phyloP scores from a whole-genome alignment of 2,797 vertebrate genomes.

The Acridotheres tristis region DNA sequence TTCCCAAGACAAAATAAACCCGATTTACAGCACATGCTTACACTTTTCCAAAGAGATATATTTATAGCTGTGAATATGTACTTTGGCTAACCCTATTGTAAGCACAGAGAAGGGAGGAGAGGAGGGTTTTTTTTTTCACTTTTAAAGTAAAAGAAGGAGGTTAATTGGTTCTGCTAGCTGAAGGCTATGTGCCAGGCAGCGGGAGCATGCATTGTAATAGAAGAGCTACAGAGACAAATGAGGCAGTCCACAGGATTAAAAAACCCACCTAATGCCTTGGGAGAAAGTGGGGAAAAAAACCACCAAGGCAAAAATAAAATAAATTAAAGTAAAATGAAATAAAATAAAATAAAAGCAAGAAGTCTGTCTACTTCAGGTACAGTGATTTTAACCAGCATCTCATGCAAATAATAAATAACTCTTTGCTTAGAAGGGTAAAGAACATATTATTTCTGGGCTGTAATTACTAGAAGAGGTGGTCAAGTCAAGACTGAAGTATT shows the following conservation, averaged over 20 bases:
- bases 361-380: background rate
- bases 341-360: background rate
- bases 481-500: conserved; percentile 25
- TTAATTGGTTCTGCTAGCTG: conserved; percentile 69
- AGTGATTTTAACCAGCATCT: background rate
- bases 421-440: background rate
- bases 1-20: conserved; percentile 47
- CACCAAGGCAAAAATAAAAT: background rate
- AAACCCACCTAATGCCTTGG: conserved; percentile 8
- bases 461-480: background rate
- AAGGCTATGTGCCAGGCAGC: conserved; percentile 33
- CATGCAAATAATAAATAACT: background rate
- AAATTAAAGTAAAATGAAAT: background rate
- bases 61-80: conserved; percentile 59
- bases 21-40: background rate
- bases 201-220: conserved; percentile 2
- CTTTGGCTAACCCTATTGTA: conserved; percentile 55
- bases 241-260: conserved; percentile 28
- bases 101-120: background rate
- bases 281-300: background rate
- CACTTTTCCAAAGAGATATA: conserved; percentile 43
- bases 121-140: background rate
- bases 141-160: conserved; percentile 48
- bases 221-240: conserved; percentile 52
- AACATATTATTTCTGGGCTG: background rate